A percentile compares a stretch with the other conserved stretches of the same genome.
Evolutionary conservation across 2,797 vertebrate species (phyloP).

Genomic region (Tenualosa thibaudeaui): DNA sequence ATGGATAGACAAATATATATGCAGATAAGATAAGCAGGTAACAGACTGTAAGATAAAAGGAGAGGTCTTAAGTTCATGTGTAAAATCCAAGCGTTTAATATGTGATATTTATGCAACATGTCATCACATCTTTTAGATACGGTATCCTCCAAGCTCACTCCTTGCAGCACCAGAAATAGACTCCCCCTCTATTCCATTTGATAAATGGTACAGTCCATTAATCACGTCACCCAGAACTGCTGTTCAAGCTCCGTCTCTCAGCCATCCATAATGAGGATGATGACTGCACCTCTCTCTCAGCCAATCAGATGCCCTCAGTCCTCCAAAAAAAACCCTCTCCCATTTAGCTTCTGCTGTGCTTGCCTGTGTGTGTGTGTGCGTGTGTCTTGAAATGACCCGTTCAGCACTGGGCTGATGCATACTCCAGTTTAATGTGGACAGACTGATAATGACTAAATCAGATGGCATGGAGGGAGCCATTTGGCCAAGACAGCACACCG

Average conservation of each 20-base stretch:
- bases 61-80: neutral
- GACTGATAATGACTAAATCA: slow-evolving; percentile 20
- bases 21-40: neutral
- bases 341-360: neutral
- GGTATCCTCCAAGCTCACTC: neutral
- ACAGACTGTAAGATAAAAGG: neutral
- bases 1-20: neutral
- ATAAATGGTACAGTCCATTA: slow-evolving; percentile 62
- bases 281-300: slow-evolving; percentile 32
- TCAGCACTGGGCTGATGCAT: neutral
- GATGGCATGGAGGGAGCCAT: slow-evolving; percentile 2
- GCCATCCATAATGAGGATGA: slow-evolving; percentile 26
- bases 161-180: slow-evolving; percentile 57
- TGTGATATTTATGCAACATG: neutral
- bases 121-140: neutral
- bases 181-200: slow-evolving; percentile 35
- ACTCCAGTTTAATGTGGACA: slow-evolving; percentile 12
- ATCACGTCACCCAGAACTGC: slow-evolving; percentile 51
- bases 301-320: neutral
- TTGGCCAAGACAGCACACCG: neutral
- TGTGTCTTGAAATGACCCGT: neutral
- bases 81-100: neutral
- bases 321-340: neutral
- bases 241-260: slow-evolving; percentile 30
- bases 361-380: neutral